Evolutionary conservation across 35 echinoderm and acorn worm species (phyloP), one percentile per base, ranked within the genome.

Genomic region (Amphiura filiformis): DNA sequence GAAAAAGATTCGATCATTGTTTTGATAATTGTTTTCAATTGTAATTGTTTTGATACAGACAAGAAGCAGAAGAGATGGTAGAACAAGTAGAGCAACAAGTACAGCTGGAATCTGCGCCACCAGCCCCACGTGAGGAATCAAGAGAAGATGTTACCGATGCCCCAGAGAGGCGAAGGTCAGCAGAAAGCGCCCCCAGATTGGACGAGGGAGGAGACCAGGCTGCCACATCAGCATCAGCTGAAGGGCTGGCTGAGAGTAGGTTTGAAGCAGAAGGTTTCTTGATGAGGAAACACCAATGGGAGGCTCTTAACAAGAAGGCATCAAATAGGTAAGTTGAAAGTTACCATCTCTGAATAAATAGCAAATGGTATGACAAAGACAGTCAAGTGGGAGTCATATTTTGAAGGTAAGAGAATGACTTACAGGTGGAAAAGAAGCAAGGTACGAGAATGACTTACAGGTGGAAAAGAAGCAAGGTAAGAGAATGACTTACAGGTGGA

Each of bases 301-400:
- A 99, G 76, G 36, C 75, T 18, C 30, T 76, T n/a, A 88, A 79
- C 87, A 99, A 94, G 93, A 99, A 95, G 78, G 92, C 96, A 28
- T 90, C 87, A 30, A 93, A 92, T 92, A 99, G 96, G 96, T 99
- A 39, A 92, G 33, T 41, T 1, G 37, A n/a, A n/a, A n/a, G n/a
- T n/a, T n/a, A n/a, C n/a, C n/a, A n/a, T n/a, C n/a, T n/a, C n/a
- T n/a, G n/a, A n/a, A n/a, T n/a, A n/a, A n/a, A n/a, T n/a, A n/a
- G n/a, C n/a, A n/a, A n/a, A n/a, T n/a, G n/a, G n/a, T n/a, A n/a
- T n/a, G n/a, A n/a, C n/a, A n/a, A n/a, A n/a, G n/a, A n/a, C n/a
- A n/a, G n/a, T n/a, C n/a, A n/a, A n/a, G n/a, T n/a, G n/a, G n/a
- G n/a, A n/a, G n/a, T n/a, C n/a, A n/a, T n/a, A n/a, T n/a, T n/a